Base-by-base conservation (phyloP, 2,797 vertebrate genomes). In the Rhinoraja longicauda region DNA sequence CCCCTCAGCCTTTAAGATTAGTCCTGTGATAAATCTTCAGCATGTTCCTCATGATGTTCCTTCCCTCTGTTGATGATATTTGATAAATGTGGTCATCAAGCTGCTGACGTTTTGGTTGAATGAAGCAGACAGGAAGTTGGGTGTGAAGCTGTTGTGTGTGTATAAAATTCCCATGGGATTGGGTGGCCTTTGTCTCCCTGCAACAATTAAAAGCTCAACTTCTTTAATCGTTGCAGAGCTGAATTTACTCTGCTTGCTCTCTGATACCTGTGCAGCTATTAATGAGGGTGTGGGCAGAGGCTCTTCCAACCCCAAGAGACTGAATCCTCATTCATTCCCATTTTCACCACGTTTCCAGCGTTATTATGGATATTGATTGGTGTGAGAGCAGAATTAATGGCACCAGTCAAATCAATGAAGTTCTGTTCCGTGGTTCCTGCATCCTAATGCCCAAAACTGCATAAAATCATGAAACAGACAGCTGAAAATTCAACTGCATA, bases 381-480 rank as follows among this genome's bases (percentile, higher is more conserved):
- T 32, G 59, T 88, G 15, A 84, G 53, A 64, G 59, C n/a, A 88
- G 84, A 88, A 88, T 82, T 82, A 82, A 82, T 32, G 59, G 6
- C 59, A 36, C 59, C 59, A 64, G 15, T 64, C 13, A 64, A 88
- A 88, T 88, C n/a, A 64, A 64, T 88, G 59, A 32, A 64, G 59
- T 8, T 86, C 57, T 64, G 12, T 59, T n/a, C 82, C 26, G 8
- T 82, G 45, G 79, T 64, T 88, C 57, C 84, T 88, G 84, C 84
- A 88, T 88, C 6, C 39, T 84, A 84, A 59, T 84, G 4, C 26
- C 53, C 1, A 29, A 19, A 29, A 59, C 57, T 32, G 59, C n/a
- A 64, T 59, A 62, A 53, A 26, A 26, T 62, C 82, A 86, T 19
- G 59, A 88, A 64, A 19, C 59, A 15, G 57, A 86, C 67, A 70